Conservation (phyloP, 2,797 vertebrate genomes). For the Lagorchestes hirsutus region DNA sequence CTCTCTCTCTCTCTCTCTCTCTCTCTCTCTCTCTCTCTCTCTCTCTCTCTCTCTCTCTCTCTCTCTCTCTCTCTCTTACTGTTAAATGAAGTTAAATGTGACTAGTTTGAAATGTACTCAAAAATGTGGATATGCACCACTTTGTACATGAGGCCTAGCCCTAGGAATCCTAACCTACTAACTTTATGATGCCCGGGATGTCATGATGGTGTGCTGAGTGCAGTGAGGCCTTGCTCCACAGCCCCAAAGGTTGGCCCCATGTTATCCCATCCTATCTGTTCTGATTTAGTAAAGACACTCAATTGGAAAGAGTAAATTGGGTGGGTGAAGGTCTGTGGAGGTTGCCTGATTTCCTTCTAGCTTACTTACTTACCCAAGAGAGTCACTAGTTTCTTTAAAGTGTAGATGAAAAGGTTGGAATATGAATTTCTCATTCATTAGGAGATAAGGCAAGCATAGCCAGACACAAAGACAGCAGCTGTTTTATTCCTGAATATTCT, state of each 20-base stretch:
- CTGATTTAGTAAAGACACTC: conserved; percentile 16
- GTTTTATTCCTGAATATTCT: neutral
- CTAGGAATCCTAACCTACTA: conserved; percentile 8
- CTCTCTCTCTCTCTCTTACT: neutral
- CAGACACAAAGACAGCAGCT: neutral
- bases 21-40: neutral
- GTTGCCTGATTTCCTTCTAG: neutral
- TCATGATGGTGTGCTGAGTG: neutral
- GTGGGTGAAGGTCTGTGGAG: neutral
- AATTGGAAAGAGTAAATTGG: neutral
- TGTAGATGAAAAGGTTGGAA: neutral
- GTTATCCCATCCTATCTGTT: neutral
- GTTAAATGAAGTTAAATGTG: neutral
- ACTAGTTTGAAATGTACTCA: neutral
- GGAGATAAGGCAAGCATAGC: neutral
- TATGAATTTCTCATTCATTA: neutral
- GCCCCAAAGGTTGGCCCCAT: neutral
- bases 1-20: no score
- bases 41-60: neutral
- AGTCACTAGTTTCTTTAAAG: conserved; percentile 17
- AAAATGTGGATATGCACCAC: neutral
- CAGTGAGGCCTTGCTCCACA: neutral
- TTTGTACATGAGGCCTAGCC: neutral
- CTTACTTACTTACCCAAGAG: conserved; percentile 25
- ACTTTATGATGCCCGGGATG: neutral